Base-by-base conservation (phyloP, 64 coral and sea anemone genomes). In the Actinia tenebrosa region DNA sequence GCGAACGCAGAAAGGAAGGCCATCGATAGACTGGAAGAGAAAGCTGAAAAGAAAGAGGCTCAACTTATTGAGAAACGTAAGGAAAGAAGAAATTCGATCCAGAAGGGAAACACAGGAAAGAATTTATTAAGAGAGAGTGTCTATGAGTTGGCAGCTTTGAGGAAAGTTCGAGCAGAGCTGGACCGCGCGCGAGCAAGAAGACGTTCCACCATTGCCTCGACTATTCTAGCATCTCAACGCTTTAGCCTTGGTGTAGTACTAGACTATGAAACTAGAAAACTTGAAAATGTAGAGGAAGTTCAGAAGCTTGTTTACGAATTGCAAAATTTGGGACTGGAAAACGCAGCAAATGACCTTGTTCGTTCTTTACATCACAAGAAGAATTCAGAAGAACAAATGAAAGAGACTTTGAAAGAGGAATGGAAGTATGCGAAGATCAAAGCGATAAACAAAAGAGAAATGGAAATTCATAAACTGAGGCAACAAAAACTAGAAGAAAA, bases 221-320 rank as follows among this genome's bases (percentile, higher is more conserved):
- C 86, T 4, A 17, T 89, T 37, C 44, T 52, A 7, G 20, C 71
- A 42, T 79, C 84, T 45, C 79, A 80, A 10, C 79, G 80, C 37
- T 77, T 77, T 5, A 87, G 64, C 46, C 55, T 92, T 16, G 53
- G 30, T 1, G 16, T 42, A 18, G 71, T 96, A 60, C 79, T 88
- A 55, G 89, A 90, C 60, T 82, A 87, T 10, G 94, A 96, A 42
- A 89, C 92, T 64, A 89, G 82, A 69, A 92, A 79, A 79, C 79
- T 96, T 0, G 91, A 96, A 79, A 89, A 87, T 62, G 89, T 87
- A 71, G 94, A 96, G 18, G 91, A 96, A 87, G 89, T 96, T 4
- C 88, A 96, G 45, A 84, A 88, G 43, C 88, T 96, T 17, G 89
- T 96, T 56, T 37, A 87, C n/a, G 94, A 96, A 23, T 56, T 96